Base-by-base conservation (phyloP, 2,797 vertebrate genomes). In the Neopelma chrysocephalum region DNA sequence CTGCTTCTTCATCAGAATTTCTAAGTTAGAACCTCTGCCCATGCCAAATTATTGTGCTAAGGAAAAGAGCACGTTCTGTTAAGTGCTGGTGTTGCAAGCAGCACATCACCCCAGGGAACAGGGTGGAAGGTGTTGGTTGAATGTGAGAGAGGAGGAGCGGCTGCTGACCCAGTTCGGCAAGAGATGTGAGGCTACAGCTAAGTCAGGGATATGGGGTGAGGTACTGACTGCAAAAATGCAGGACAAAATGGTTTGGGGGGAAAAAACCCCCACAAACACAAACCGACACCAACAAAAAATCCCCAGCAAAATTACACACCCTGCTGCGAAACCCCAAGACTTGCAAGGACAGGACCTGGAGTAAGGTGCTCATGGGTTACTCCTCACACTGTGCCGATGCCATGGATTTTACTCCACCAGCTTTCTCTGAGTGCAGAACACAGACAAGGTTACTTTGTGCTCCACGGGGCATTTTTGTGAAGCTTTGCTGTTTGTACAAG, bases 31-130 rank as follows among this genome's bases (percentile, higher is more conserved):
- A 53, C 10, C 19, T 57, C 75, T 89, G 82, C 18, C 42, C 2
- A 0, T 18, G 38, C 4, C n/a, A 0, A 47, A 54, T 47, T 5
- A 38, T 4, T 5, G 5, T 2, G 2, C 2, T 45, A 77, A 85
- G 68, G 68, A 15, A 53, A 60, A 82, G 80, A 56, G 17, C 25
- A 43, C 29, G 5, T 27, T 77, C n/a, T 90, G 27, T 29, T 45
- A 34, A 31, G 4, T 10, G 32, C 8, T 65, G 66, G 53, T 22
- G 40, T 12, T 73, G 83, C 16, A 36, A 60, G 27, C n/a, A 47
- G 64, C 48, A 11, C 50, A 18, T 51, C 40, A 71, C 12, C 75
- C 81, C 34, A 31, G 17, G 50, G 75, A 53, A 8, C 5, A 0
- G 43, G 11, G 51, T 4, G 48, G 60, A 57, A 78, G 65, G 31